These are phyloP conservation scores for Ptychobarbus kaznakovi DNA, from an alignment of 2,797 vertebrate genomes.

Conservation along the genomic window DNA sequence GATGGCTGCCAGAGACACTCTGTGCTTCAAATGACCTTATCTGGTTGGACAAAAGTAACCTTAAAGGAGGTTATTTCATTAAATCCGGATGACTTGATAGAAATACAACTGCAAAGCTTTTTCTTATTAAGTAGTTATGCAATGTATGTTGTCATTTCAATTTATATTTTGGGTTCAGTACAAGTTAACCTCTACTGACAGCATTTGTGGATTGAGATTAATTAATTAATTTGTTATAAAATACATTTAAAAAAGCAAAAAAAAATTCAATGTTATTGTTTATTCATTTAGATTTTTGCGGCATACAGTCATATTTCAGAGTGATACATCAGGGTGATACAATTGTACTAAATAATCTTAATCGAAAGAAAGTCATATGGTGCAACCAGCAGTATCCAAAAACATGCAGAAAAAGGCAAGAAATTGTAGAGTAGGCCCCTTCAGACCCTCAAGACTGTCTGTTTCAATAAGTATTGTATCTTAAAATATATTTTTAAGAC, in stretches of 20 bases:
- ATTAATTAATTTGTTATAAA: background rate
- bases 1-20: conserved; percentile 18
- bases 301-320: background rate
- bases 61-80: background rate
- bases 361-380: background rate
- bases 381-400: background rate
- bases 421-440: background rate
- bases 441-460: background rate
- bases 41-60: conserved; percentile 19
- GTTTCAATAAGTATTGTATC: background rate
- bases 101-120: background rate
- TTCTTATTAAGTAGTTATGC: background rate
- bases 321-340: background rate
- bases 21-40: conserved; percentile 41
- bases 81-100: background rate
- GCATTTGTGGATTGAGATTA: background rate
- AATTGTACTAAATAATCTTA: background rate
- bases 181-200: background rate
- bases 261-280: background rate
- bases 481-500: background rate
- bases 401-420: background rate
- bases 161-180: background rate
- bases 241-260: background rate
- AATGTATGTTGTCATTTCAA: background rate
- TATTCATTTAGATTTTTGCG: background rate